Evolutionary conservation across 1,140 invertebrate species (phyloP).

Genomic region (Lucilia sericata): DNA sequence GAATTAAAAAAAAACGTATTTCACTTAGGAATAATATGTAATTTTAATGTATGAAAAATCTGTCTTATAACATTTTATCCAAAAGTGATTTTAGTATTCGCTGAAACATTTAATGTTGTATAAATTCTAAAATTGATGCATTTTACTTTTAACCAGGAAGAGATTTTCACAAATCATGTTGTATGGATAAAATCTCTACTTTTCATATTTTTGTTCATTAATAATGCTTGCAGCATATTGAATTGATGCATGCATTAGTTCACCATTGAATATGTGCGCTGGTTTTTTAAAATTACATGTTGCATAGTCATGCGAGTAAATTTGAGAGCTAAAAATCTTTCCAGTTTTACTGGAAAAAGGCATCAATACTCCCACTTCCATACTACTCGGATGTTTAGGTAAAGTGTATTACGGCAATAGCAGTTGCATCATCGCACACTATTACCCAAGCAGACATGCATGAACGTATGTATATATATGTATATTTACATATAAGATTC

Average conservation of each 20-base stretch:
- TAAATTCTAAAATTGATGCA: no score
- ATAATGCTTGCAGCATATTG: neutral
- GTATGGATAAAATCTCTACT: neutral
- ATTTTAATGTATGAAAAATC: neutral
- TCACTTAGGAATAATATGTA: no score
- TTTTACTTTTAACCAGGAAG: no score
- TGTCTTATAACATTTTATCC: neutral
- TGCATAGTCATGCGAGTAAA: neutral
- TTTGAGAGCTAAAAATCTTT: neutral
- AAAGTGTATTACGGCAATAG: neutral
- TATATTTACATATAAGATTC: neutral
- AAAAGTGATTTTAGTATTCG: neutral
- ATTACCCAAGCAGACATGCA: neutral
- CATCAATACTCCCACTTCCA: neutral
- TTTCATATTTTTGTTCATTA: constrained; percentile 1
- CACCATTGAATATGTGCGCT: neutral
- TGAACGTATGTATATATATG: no score
- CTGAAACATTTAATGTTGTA: no score
- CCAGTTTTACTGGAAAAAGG: neutral
- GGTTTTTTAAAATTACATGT: neutral
- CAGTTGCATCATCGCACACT: neutral
- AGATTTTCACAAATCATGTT: neutral
- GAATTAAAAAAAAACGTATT: no score
- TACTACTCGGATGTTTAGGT: neutral
- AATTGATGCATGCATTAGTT: neutral